Evolutionary conservation across 2,888 invertebrate genomes (phyloP).

Genomic region (Rhamphomyia laevipes): DNA sequence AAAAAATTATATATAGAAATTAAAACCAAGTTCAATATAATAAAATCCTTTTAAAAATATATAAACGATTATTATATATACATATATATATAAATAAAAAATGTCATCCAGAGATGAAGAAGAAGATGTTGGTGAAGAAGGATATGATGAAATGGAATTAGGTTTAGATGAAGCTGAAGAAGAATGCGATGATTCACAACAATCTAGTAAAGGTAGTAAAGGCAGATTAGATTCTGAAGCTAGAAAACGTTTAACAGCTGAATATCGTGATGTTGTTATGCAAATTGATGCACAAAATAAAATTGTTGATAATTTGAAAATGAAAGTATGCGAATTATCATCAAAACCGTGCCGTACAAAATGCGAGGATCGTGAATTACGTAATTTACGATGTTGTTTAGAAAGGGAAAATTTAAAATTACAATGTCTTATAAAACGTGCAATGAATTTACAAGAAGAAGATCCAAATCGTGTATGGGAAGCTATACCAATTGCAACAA

Average conservation of each 20-base stretch:
- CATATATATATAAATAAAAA: too few species aligned
- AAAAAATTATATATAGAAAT: too few species aligned
- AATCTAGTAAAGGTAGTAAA: neutral
- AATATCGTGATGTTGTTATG: constrained; percentile 27
- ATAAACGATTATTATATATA: too few species aligned
- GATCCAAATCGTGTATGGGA: constrained; percentile 27
- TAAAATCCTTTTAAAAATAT: too few species aligned
- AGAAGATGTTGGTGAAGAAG: neutral
- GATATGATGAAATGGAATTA: neutral
- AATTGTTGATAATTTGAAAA: constrained; percentile 27
- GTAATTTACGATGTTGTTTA: constrained; percentile 26
- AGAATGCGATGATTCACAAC: neutral
- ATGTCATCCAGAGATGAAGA: too few species aligned
- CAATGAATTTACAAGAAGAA: constrained; percentile 28
- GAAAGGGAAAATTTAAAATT: constrained; percentile 31
- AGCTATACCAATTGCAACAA: constrained; percentile 27
- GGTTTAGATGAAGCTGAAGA: neutral
- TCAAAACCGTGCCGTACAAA: constrained; percentile 23
- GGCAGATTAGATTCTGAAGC: neutral
- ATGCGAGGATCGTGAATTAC: constrained; percentile 27
- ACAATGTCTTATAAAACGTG: constrained; percentile 25
- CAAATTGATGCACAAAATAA: constrained; percentile 31
- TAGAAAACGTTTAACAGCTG: constrained; percentile 8
- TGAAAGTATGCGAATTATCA: constrained; percentile 24
- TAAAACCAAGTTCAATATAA: too few species aligned